phyloP scores from a whole-genome alignment of 2,113 vertebrate genomes.

The Mixornis gularis region DNA sequence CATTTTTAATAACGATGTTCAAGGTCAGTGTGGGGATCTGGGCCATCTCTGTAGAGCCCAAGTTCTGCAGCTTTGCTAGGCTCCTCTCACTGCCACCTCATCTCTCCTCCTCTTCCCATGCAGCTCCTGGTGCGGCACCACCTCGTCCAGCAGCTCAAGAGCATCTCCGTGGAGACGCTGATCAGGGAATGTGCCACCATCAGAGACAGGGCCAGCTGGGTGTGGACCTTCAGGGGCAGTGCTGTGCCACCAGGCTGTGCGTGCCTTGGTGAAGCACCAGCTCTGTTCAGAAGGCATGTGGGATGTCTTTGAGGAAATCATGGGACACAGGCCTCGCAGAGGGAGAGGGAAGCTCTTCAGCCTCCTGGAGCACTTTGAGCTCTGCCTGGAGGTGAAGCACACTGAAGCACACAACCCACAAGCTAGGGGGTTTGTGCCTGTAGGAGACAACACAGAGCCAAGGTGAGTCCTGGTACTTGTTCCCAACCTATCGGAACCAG shows the following conservation, averaged over 20 bases:
- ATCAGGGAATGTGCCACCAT: slow-evolving; percentile 5
- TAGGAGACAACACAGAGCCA: slow-evolving; percentile 19
- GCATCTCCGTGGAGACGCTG: slow-evolving; percentile 35
- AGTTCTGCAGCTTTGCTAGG: not conserved
- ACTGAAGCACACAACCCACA: slow-evolving; percentile 30
- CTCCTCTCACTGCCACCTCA: not conserved
- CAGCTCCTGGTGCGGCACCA: slow-evolving; percentile 68
- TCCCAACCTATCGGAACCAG: slow-evolving; percentile 65
- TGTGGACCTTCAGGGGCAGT: slow-evolving; percentile 58
- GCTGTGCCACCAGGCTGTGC: slow-evolving; percentile 63
- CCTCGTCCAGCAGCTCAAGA: slow-evolving; percentile 47
- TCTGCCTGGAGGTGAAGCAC: slow-evolving; percentile 63
- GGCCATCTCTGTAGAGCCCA: not conserved
- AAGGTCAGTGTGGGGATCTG: slow-evolving; percentile 35
- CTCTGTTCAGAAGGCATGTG: not conserved
- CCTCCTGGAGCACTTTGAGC: slow-evolving; percentile 70
- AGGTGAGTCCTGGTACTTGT: slow-evolving; percentile 55
- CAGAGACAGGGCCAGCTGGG: slow-evolving; percentile 58
- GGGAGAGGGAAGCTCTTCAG: slow-evolving; percentile 66
- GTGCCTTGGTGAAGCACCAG: slow-evolving; percentile 63
- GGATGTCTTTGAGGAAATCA: slow-evolving; percentile 65
- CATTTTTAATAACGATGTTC: slow-evolving; percentile 70
- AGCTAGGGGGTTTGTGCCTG: slow-evolving; percentile 59
- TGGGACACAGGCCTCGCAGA: slow-evolving; percentile 28
- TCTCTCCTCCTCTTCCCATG: not conserved